Evolutionary conservation across 2,888 invertebrate genomes (phyloP).

Genomic region (Hyles lineata): DNA sequence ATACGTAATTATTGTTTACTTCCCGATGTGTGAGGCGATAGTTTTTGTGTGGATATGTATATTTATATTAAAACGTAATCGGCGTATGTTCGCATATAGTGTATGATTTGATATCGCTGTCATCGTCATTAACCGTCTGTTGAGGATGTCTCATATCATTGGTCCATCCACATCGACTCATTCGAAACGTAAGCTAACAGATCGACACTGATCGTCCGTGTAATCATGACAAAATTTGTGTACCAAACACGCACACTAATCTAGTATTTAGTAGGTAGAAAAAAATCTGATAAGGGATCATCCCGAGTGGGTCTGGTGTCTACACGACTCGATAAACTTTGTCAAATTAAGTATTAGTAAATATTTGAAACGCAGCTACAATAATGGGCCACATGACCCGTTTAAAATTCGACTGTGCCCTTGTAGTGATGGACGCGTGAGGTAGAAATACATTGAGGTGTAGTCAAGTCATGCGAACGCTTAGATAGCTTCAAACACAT

Average conservation of each 20-base stretch:
- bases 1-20: constrained; percentile 52
- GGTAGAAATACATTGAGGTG: background rate
- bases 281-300: constrained; percentile 40
- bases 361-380: constrained; percentile 5
- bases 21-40: constrained; percentile 57
- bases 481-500: background rate
- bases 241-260: constrained; percentile 75
- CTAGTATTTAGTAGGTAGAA: constrained; percentile 46
- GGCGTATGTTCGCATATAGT: constrained; percentile 9
- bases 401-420: background rate
- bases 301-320: constrained; percentile 25
- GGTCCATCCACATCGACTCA: constrained; percentile 67
- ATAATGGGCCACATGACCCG: background rate
- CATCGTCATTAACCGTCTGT: constrained; percentile 47
- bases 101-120: constrained; percentile 20
- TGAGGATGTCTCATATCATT: constrained; percentile 69
- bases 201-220: constrained; percentile 56
- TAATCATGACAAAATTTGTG: constrained; percentile 55
- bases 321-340: background rate
- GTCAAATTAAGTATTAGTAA: constrained; percentile 21
- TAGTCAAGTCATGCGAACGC: constrained; percentile 4
- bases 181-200: constrained; percentile 36
- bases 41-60: constrained; percentile 22
- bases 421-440: constrained; percentile 1
- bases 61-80: constrained; percentile 31